Evolutionary conservation across 2,888 invertebrate species (phyloP).

Genomic region (Anoplius nigerrimus): DNA sequence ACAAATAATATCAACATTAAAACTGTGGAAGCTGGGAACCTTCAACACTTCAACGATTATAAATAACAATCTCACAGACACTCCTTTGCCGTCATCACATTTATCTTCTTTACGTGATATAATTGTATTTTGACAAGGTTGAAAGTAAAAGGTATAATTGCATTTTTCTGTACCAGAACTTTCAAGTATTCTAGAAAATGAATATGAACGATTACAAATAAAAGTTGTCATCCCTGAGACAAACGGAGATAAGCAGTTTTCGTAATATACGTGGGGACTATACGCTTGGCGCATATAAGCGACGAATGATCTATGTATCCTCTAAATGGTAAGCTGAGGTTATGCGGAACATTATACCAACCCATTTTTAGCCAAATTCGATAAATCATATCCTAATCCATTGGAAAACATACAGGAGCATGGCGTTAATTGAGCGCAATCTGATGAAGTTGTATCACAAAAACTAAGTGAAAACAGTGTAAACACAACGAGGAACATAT

Average conservation of each 20-base stretch:
- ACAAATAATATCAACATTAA: constrained; percentile 16
- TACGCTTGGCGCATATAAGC: no score
- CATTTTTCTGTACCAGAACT: no score
- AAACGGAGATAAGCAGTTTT: background rate
- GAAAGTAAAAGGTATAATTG: constrained; percentile 57
- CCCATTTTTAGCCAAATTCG: constrained; percentile 42
- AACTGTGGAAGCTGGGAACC: background rate
- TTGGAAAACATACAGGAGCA: constrained; percentile 69
- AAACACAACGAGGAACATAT: constrained; percentile 15
- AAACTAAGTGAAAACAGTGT: constrained; percentile 27
- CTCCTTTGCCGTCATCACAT: constrained; percentile 37
- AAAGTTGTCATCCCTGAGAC: background rate
- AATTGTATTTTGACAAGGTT: constrained; percentile 68
- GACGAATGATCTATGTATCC: no score
- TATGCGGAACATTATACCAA: constrained; percentile 34
- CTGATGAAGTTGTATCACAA: constrained; percentile 35
- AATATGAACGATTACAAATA: background rate
- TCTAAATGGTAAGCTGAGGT: constrained; percentile 25
- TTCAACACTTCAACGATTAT: background rate
- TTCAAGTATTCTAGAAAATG: no score
- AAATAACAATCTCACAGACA: constrained; percentile 52
- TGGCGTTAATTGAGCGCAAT: constrained; percentile 56
- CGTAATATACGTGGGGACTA: no score
- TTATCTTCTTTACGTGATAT: constrained; percentile 28
- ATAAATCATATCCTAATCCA: constrained; percentile 64